These are phyloP conservation scores for Drosophila falleni DNA, from an alignment of 2,888 invertebrate genomes.

Conservation along the genomic window DNA sequence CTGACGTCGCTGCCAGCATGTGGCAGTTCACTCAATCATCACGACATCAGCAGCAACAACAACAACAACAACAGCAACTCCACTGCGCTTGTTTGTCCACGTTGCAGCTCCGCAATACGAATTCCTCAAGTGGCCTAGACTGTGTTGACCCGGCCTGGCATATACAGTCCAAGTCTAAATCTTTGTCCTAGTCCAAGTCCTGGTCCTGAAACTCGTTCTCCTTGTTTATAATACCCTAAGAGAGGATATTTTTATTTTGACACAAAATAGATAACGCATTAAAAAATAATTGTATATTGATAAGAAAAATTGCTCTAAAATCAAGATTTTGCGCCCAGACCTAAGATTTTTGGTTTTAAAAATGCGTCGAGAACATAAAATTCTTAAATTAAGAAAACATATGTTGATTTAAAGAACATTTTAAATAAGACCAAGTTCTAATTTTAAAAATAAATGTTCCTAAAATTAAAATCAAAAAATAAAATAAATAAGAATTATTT, in stretches of 20 bases:
- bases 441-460: no score
- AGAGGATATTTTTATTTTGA: not conserved
- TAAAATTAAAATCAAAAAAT: no score
- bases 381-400: no score
- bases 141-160: constrained; percentile 1
- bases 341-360: no score
- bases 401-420: no score
- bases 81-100: constrained; percentile 74
- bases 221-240: not conserved
- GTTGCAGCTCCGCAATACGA: constrained; percentile 8
- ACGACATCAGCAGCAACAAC: constrained; percentile 53
- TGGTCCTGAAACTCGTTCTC: not conserved
- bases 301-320: no score
- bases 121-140: constrained; percentile 13
- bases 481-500: no score
- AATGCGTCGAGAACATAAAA: no score
- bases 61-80: constrained; percentile 34
- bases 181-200: not conserved
- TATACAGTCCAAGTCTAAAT: no score
- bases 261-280: not conserved
- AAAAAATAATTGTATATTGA: no score
- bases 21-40: constrained; percentile 82
- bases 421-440: no score
- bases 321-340: no score
- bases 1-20: constrained; percentile 53